Evolutionary conservation across 2,888 invertebrate genomes (phyloP).

Genomic region (Scaeva pyrastri): DNA sequence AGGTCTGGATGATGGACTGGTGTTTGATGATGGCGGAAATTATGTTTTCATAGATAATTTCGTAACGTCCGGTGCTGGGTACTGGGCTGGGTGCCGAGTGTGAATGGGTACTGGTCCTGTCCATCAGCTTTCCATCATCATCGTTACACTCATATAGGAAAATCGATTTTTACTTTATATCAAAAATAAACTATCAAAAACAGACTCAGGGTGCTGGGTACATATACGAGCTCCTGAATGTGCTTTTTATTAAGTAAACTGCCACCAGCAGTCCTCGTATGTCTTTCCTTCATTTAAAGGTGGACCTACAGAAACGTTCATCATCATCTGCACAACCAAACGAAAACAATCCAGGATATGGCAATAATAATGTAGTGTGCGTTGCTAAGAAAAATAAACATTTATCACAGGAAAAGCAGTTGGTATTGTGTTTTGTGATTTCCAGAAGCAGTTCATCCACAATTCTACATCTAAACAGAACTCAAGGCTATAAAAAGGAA

Average conservation of each 20-base stretch:
- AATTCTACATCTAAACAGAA: background rate
- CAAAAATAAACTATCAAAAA: constrained; percentile 19
- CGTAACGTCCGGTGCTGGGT: background rate
- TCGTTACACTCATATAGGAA: background rate
- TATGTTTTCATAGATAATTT: constrained; percentile 17
- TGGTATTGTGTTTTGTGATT: background rate
- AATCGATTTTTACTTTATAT: constrained; percentile 21
- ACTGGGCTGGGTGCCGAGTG: too few species aligned
- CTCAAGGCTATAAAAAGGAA: background rate
- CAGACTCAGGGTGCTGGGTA: too few species aligned
- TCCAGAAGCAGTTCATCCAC: too few species aligned
- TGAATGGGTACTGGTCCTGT: background rate
- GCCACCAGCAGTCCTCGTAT: background rate
- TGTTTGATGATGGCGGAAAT: constrained; percentile 16
- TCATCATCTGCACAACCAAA: background rate
- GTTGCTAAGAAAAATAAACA: constrained; percentile 18
- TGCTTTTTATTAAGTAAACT: constrained; percentile 34
- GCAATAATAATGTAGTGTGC: background rate
- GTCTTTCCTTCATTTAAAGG: constrained; percentile 1
- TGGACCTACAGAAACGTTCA: background rate
- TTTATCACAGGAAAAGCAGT: background rate
- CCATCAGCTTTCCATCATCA: background rate
- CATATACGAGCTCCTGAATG: background rate
- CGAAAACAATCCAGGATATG: background rate
- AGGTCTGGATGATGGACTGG: background rate